Base-by-base conservation (phyloP, 1,140 invertebrate genomes). In the Palaemon carinicauda region DNA sequence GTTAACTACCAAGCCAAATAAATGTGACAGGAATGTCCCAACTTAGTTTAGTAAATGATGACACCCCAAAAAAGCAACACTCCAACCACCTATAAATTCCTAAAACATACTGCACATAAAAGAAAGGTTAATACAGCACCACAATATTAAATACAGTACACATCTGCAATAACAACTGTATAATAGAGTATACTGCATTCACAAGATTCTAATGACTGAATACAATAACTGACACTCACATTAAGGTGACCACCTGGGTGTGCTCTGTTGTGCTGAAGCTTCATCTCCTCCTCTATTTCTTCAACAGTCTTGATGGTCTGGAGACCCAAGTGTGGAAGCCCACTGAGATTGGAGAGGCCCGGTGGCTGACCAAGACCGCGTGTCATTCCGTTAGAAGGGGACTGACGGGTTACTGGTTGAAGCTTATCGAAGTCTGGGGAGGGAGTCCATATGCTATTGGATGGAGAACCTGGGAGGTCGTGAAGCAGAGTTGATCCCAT, bases 271-370 rank as follows among this genome's bases (percentile, higher is more conserved):
- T 85, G 81, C 27, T 89, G 88, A 50, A 87, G 71, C 27, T 85
- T 87, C 85, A 89, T 65, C 51, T 89, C 88, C 78, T 85, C 82
- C 78, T 89, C 88, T n/a, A 89, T 50, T 27, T 89, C 88, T 14
- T 73, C 84, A 21, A 89, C 88, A 53, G 88, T 87, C 82, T 89
- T 89, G 31, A 89, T 53, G n/a, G 87, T 56, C n/a, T 51, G 69
- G 3, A 82, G 79, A 21, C 84, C 84, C 65, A 80, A 54, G 41
- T 41, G 41, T 41, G 41, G 41, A 41, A 41, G 41, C 41, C 41
- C 41, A 41, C 41, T 41, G 41, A 41, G 41, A 12, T 41, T 41
- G 51, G 52, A 29, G 17, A 88, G 31, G n/a, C 71, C 80, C 41
- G 77, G 80, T 21, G 79, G 69, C n/a, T 77, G 71, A 17, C 74